These are phyloP conservation scores for Autographa pulchrina DNA, from an alignment of 2,888 invertebrate genomes.

Conservation along the genomic window DNA sequence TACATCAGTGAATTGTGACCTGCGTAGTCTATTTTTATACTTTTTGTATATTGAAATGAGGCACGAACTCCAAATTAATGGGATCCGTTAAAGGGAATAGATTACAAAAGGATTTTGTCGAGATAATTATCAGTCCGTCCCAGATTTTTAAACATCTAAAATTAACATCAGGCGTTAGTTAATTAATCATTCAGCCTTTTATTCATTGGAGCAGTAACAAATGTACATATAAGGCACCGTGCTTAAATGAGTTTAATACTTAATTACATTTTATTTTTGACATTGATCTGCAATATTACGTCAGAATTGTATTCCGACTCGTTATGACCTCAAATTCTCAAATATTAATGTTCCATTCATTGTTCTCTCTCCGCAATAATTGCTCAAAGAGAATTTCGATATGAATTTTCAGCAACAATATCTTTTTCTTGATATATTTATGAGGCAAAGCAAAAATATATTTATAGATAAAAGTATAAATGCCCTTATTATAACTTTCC, in stretches of 20 bases:
- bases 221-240: constrained; percentile 30
- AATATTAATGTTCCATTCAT: constrained; percentile 24
- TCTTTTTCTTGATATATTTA: constrained; percentile 5
- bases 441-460: neutral
- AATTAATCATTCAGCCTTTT: constrained; percentile 28
- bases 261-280: constrained; percentile 45
- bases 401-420: constrained; percentile 7
- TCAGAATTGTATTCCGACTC: constrained; percentile 19
- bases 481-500: neutral
- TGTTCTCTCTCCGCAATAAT: constrained; percentile 13
- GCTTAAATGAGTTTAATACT: constrained; percentile 32
- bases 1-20: neutral
- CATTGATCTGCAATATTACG: constrained; percentile 20
- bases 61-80: neutral
- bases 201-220: constrained; percentile 28
- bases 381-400: constrained; percentile 1
- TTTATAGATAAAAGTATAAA: constrained; percentile 8
- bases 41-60: neutral
- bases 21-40: neutral
- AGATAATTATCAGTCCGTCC: constrained; percentile 5
- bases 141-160: constrained; percentile 23
- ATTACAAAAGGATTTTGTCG: constrained; percentile 8
- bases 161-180: constrained; percentile 18
- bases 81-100: neutral
- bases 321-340: constrained; percentile 12